Base-by-base conservation (phyloP, 2,888 invertebrate genomes). In the Pristionchus japonicus region DNA sequence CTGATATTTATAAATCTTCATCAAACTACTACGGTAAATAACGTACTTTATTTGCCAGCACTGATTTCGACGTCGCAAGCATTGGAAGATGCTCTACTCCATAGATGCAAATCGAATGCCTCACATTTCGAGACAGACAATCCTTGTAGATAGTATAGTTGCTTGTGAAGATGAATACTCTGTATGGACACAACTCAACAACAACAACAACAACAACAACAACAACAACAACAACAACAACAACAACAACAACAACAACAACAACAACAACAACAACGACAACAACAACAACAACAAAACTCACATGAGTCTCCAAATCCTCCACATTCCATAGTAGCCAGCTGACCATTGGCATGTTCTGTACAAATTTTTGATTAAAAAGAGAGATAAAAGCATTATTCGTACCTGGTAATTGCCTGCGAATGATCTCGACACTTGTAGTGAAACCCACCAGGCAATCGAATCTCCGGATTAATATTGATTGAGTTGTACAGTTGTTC, bases 401-500 rank as follows among this genome's bases (percentile, higher is more conserved):
- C n/a, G 13, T 34, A 80, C 47, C 47, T 80, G 15, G 47, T 47
- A 3, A 80, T 80, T 9, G 43, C 7, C 27, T 80, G 47, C 13
- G 80, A 20, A 13, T 80, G 23, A 6, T 27, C 80, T 7, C 80
- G 23, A n/a, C 80, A 80, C 47, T 80, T 80, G 31, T 27, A 27
- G 27, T 43, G 43, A 20, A 80, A 80, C 27, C 47, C 6, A 4
- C 80, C 80, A 13, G 80, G 80, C 11, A 80, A 11, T 15, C 80
- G 23, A 15, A 80, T 80, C 17, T 80, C 47, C 27, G 43, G n/a
- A 47, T 37, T 80, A 9, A 80, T 27, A 6, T 80, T 37, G 27
- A 80, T 37, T 15, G 80, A 80, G 7, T n/a, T 20, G 37, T 80
- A 80, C 80, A 80, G 34, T 11, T 80, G 47, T 31, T 80, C 80